Evolutionary conservation across 1,140 invertebrate species (phyloP), one percentile per base, ranked within the genome.

Genomic region (Eulimnadia texana): DNA sequence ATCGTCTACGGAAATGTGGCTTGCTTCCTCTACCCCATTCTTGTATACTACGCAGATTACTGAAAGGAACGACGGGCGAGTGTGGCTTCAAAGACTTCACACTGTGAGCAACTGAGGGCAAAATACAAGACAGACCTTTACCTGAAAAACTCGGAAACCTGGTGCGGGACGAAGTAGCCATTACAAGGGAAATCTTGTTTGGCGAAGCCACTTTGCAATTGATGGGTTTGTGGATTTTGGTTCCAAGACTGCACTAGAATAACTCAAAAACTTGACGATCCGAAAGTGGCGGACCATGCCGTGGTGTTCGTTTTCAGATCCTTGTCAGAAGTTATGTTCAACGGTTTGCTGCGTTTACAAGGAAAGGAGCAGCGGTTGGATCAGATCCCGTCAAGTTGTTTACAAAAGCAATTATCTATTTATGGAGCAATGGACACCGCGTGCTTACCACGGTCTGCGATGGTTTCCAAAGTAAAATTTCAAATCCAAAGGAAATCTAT

Each of bases 301-400:
- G 6, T 57, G 6, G 55, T 57, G 10, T 28, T 57, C 19, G 19
- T 57, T 2, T 57, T 57, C 33, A 6, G 27, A 6, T 33, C 55
- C n/a, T 57, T 29, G 16, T n/a, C 6, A 16, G 25, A 13, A 29
- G 2, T 11, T 57, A 27, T 6, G 20, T 57, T 29, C 27, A 57
- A 25, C 55, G 23, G 10, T 1, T 57, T 3, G 27, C 24, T 57
- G 55, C 19, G 0, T 57, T 28, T 9, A 27, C 55, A 22, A 28
- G 23, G 10, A 57, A 57, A 57, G 55, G 55, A 6, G 55, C 55
- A 10, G 55, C 55, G 3, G 23, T 27, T 11, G 55, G 55, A 11
- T 2, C 27, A 10, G 9, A 11, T 2, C 25, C n/a, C 3, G 11
- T 10, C 16, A 6, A 19, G 16, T 19, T 57, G 55, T 2, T 57